Conservation (phyloP, 2,797 vertebrate genomes). For the Melanotaenia boesemani region DNA sequence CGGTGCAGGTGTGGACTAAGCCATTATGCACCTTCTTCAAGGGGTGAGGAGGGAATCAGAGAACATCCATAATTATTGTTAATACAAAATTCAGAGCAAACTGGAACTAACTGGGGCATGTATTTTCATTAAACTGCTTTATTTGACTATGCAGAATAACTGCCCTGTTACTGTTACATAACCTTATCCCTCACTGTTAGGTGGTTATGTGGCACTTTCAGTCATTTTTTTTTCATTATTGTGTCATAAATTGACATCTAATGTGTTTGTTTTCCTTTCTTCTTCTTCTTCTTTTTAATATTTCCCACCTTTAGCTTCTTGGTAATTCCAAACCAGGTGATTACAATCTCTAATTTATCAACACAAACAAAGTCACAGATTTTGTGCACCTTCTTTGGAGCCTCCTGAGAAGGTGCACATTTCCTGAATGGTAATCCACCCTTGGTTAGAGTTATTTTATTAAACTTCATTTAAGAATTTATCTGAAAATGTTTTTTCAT, state of each 20-base stretch:
- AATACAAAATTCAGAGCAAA: background rate
- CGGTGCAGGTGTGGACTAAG: no score
- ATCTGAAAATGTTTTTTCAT: background rate
- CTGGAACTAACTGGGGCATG: background rate
- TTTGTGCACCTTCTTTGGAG: background rate
- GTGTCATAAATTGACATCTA: background rate
- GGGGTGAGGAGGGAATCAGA: no score
- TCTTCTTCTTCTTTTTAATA: background rate
- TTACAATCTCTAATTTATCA: background rate
- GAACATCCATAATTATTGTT: no score
- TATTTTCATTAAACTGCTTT: no score
- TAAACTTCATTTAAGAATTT: background rate
- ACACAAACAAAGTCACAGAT: background rate
- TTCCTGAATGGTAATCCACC: background rate
- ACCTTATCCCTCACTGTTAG: no score
- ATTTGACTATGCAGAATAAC: background rate
- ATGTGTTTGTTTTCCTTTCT: background rate
- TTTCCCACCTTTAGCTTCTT: background rate
- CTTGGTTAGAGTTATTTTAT: background rate
- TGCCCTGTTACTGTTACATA: no score
- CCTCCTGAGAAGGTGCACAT: background rate
- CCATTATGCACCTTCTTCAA: no score
- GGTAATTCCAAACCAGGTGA: background rate
- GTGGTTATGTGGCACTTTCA: background rate
- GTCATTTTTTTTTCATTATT: background rate